Percentiles rank a stretch among this genome's conserved stretches.
phyloP scores from a whole-genome alignment of 2,888 invertebrate species.

The Entomobrya proxima region DNA sequence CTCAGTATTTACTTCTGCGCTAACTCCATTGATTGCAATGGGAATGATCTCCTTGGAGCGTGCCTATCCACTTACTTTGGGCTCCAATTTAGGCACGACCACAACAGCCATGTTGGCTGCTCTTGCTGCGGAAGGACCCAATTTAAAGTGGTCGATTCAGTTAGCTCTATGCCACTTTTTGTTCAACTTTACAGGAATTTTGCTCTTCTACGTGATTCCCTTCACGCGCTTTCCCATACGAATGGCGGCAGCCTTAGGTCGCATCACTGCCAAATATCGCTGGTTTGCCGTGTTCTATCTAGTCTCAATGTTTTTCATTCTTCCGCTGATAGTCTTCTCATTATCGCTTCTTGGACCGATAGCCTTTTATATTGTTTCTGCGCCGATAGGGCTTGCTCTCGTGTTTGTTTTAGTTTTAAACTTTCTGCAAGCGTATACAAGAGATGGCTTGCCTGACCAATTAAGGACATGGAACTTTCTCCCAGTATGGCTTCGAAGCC shows the following conservation, averaged over 20 bases:
- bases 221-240: constrained; percentile 78
- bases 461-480: constrained; percentile 78
- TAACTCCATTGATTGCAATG: constrained; percentile 81
- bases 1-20: constrained; percentile 80
- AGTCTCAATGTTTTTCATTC: constrained; percentile 77
- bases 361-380: constrained; percentile 77
- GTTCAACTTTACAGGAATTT: constrained; percentile 80
- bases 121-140: constrained; percentile 76
- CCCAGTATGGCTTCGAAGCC: constrained; percentile 77
- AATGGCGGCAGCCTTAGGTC: constrained; percentile 79
- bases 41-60: constrained; percentile 79
- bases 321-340: constrained; percentile 77
- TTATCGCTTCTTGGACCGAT: constrained; percentile 77
- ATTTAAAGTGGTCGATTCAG: constrained; percentile 76
- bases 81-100: constrained; percentile 81
- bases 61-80: constrained; percentile 80
- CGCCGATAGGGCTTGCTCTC: constrained; percentile 76
- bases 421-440: constrained; percentile 77
- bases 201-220: constrained; percentile 80
- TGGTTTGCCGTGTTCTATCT: constrained; percentile 80
- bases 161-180: constrained; percentile 80
- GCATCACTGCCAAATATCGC: constrained; percentile 80
- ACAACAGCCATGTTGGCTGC: constrained; percentile 80
- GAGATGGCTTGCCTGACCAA: constrained; percentile 76
- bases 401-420: constrained; percentile 76